phyloP scores from a whole-genome alignment of 2,888 invertebrate species.

The Troilus luridus region DNA sequence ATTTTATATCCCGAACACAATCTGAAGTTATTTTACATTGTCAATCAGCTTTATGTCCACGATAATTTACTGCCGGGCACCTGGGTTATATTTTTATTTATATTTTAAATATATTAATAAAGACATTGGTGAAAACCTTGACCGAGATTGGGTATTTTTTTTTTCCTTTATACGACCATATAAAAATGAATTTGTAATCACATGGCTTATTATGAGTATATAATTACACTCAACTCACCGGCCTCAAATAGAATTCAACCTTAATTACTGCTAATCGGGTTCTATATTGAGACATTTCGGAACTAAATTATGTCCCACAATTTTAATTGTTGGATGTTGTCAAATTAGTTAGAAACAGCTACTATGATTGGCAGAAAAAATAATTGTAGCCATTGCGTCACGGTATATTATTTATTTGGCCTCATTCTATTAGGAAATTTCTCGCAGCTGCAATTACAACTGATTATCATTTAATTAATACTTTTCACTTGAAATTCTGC shows the following conservation, averaged over 20 bases:
- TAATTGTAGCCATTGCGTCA: constrained; percentile 31
- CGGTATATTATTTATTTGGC: constrained; percentile 25
- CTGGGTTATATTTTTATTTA: background rate
- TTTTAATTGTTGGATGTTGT: constrained; percentile 11
- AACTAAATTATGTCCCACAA: background rate
- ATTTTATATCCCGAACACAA: background rate
- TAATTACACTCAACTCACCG: background rate
- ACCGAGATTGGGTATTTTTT: background rate
- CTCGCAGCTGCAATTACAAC: background rate
- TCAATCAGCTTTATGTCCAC: background rate
- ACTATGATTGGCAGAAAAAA: constrained; percentile 1
- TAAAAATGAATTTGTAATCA: constrained; percentile 18
- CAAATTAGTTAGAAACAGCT: constrained; percentile 5
- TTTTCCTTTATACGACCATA: background rate
- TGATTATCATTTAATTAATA: constrained; percentile 43
- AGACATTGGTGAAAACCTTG: constrained; percentile 11
- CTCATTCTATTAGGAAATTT: constrained; percentile 26
- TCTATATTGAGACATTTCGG: constrained; percentile 19
- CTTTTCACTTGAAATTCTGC: constrained; percentile 20
- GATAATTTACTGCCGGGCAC: background rate
- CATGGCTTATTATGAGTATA: background rate
- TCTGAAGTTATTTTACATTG: background rate
- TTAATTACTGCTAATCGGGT: background rate
- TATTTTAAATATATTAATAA: background rate
- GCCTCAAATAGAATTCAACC: constrained; percentile 4